Conservation (phyloP, 1,140 invertebrate species). For the Eumaeus atala region DNA sequence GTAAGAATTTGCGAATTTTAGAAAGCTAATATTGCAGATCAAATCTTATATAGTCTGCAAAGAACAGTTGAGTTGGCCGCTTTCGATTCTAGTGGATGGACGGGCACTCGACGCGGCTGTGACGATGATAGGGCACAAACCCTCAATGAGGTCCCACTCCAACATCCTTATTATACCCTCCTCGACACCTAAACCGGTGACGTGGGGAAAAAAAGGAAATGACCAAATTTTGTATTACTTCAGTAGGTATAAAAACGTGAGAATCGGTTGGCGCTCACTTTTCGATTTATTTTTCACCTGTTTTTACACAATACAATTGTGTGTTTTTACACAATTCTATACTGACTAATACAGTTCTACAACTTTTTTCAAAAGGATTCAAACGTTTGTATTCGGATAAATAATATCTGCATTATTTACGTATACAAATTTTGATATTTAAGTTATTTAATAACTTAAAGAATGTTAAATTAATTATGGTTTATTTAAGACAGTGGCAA, state of each 20-base stretch:
- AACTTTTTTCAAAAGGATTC: not conserved
- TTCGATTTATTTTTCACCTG: not conserved
- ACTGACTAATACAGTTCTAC: too few relatives aligned
- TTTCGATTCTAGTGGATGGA: too few relatives aligned
- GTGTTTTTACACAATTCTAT: not conserved
- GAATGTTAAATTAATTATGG: too few relatives aligned
- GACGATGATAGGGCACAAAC: conserved; percentile 2
- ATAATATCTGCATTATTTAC: not conserved
- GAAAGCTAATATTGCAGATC: too few relatives aligned
- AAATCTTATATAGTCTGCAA: too few relatives aligned
- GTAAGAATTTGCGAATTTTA: too few relatives aligned
- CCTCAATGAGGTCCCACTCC: not conserved
- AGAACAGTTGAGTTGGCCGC: too few relatives aligned
- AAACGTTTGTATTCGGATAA: not conserved
- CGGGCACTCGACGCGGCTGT: not conserved
- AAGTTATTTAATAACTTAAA: too few relatives aligned
- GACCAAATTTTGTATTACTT: not conserved
- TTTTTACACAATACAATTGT: not conserved
- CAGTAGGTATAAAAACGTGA: not conserved
- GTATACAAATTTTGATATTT: too few relatives aligned
- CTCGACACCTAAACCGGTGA: not conserved
- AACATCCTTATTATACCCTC: not conserved
- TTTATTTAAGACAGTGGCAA: too few relatives aligned
- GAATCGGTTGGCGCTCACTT: too few relatives aligned
- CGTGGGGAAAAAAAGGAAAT: not conserved